Conservation (phyloP, 2,797 vertebrate genomes). For the Vespertilio murinus region DNA sequence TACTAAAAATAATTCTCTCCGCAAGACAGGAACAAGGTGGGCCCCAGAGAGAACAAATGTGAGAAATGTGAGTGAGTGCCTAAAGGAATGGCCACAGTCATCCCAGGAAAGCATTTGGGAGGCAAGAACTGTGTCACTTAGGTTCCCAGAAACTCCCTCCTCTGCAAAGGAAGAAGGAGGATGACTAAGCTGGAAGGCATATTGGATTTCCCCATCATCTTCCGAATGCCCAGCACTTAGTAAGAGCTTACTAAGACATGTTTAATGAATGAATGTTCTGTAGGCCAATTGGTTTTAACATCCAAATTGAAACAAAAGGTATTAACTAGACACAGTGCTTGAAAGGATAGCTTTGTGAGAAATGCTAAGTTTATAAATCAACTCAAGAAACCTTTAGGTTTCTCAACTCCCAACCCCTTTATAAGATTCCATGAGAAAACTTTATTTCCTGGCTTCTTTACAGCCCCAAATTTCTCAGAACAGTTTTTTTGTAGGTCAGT, state of each 20-base stretch:
- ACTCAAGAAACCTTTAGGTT: conserved; percentile 29
- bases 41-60: background rate
- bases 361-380: conserved; percentile 30
- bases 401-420: background rate
- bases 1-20: background rate
- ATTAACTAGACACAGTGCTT: background rate
- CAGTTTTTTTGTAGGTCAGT: background rate
- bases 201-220: conserved; percentile 1
- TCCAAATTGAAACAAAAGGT: background rate
- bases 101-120: background rate
- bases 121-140: background rate
- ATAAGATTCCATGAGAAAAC: conserved; percentile 34
- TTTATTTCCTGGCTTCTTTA: conserved; percentile 42
- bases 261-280: conserved; percentile 1
- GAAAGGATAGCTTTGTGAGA: conserved; percentile 19
- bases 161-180: background rate
- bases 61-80: background rate
- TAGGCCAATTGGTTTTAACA: background rate
- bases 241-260: conserved; percentile 13
- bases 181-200: background rate
- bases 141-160: background rate
- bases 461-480: background rate
- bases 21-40: background rate
- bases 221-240: background rate
- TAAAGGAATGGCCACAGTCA: background rate